Evolutionary conservation across 2,113 vertebrate genomes (phyloP), one percentile per base, ranked within the genome.

Genomic region (Pteropus alecto): DNA sequence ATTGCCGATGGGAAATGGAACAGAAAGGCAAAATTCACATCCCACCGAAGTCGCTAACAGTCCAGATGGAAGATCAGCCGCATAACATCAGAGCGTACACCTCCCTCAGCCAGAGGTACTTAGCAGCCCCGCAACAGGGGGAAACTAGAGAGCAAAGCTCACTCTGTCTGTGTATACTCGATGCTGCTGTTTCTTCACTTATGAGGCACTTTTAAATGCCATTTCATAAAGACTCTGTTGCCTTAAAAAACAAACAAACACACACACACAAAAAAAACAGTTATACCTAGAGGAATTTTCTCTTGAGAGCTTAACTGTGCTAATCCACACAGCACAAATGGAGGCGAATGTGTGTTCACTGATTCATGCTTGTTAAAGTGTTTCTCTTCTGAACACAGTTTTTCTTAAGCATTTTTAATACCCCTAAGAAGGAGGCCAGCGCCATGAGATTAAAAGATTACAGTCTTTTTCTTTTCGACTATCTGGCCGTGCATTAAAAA

Each of bases 121-220:
- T 0, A 58, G 22, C 2, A 33, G 54, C 0, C 6, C 24, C 1
- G 0, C 16, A 13, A 8, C 1, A 43, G 30, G 15, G 4, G 10
- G 15, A 63, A 51, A 11, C 7, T 24, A n/a, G n/a, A 1, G 58
- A 43, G 8, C 35, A 82, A 60, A 70, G 1, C 10, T 77, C 33
- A 6, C 2, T 3, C 38, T 63, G 13, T 33, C 71, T 51, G 2
- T 15, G 7, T 11, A 7, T 22, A 60, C 3, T 48, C 21, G 33
- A 22, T n/a, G 28, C 3, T n/a, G 16, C 33, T 46, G 0, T 51
- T 18, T 13, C 3, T 21, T 24, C 16, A 54, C 33, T 48, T 35
- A 33, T 3, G 2, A 33, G 65, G 4, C 6, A 58, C 16, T 54
- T 78, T 46, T 30, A 41, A 68, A 33, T 38, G 33, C 26, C 8